A percentile compares a stretch with the other conserved stretches of the same genome.
These are phyloP conservation scores for Andricus grossulariae DNA, from an alignment of 1,140 invertebrate species.

Conservation along the genomic window DNA sequence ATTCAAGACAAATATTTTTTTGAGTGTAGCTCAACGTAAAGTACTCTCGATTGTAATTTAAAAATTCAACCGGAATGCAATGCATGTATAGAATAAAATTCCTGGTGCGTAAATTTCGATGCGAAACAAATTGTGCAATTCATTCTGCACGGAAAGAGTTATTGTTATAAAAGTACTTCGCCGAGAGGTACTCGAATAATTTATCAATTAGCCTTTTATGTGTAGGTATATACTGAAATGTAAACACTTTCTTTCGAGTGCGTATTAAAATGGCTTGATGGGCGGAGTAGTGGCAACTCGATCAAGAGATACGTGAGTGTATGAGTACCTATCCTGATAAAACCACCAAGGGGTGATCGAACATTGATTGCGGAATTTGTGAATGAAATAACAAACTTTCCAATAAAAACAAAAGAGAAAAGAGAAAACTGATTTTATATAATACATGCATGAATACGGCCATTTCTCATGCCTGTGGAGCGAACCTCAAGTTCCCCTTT, in stretches of 20 bases:
- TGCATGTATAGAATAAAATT: too few species aligned
- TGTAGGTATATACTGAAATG: not conserved
- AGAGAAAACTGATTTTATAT: too few species aligned
- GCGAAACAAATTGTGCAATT: not conserved
- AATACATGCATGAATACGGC: too few species aligned
- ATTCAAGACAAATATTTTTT: too few species aligned
- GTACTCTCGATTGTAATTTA: too few species aligned
- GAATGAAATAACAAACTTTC: too few species aligned
- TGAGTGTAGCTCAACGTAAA: too few species aligned
- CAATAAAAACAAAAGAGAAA: too few species aligned
- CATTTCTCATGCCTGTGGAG: too few species aligned
- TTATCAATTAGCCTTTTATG: constrained; percentile 17
- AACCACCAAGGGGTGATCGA: not conserved
- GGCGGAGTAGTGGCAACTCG: not conserved
- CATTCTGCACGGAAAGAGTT: constrained; percentile 2
- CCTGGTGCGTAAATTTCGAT: not conserved
- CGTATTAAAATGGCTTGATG: constrained; percentile 19
- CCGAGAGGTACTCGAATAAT: not conserved
- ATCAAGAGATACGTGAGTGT: constrained; percentile 1
- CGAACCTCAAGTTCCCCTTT: too few species aligned
- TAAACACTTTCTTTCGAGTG: constrained; percentile 23
- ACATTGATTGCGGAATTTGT: too few species aligned
- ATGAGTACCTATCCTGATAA: not conserved
- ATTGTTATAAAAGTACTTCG: constrained; percentile 4
- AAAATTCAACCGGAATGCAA: too few species aligned